Evolutionary conservation across 2,888 invertebrate genomes (phyloP).

Genomic region (Rutpela maculata): DNA sequence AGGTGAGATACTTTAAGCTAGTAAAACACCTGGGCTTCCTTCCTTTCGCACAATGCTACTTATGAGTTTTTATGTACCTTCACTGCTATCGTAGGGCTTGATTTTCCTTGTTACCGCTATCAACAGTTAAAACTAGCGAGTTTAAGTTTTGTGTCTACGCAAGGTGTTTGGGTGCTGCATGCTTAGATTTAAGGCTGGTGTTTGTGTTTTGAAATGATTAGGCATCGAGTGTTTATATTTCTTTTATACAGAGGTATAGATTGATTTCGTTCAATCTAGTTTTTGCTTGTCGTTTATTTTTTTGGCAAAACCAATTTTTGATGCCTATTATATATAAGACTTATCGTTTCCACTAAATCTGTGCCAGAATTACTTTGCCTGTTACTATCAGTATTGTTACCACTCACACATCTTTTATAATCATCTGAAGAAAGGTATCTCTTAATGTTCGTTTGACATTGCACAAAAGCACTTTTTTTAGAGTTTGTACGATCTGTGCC

Average conservation of each 20-base stretch:
- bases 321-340: no score
- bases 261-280: no score
- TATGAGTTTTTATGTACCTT: constrained; percentile 53
- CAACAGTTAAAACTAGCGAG: constrained; percentile 2
- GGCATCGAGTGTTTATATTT: constrained; percentile 49
- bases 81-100: constrained; percentile 24
- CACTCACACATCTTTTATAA: no score
- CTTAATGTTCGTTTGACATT: no score
- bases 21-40: constrained; percentile 68
- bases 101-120: constrained; percentile 12
- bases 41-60: constrained; percentile 65
- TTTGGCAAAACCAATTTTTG: no score
- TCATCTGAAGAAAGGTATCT: no score
- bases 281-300: no score
- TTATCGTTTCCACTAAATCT: no score
- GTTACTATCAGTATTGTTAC: no score
- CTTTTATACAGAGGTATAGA: neutral
- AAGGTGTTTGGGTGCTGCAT: constrained; percentile 35
- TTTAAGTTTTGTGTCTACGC: constrained; percentile 23
- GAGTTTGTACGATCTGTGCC: no score
- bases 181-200: constrained; percentile 34
- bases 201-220: constrained; percentile 29
- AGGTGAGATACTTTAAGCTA: constrained; percentile 69
- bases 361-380: no score
- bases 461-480: no score